Conservation (phyloP, 2,888 invertebrate species). For the Caenorhabditis drosophilae region DNA sequence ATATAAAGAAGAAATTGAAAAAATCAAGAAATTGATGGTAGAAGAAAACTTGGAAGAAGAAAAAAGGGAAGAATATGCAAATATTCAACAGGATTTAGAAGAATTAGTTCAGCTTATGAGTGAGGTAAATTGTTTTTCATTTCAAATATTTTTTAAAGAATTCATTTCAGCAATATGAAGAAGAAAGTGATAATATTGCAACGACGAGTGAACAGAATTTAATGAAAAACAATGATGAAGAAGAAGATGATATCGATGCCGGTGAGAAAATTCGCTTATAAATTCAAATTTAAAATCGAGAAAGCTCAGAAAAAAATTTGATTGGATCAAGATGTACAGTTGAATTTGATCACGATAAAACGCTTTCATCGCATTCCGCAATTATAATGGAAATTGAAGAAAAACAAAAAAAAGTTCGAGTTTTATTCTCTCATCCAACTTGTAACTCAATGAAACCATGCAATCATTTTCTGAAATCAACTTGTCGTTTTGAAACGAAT, state of each 20-base stretch:
- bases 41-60: constrained; percentile 21
- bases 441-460: constrained; percentile 47
- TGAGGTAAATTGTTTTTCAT: constrained; percentile 7
- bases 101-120: constrained; percentile 37
- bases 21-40: constrained; percentile 6
- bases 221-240: constrained; percentile 6
- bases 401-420: constrained; percentile 21
- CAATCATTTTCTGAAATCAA: constrained; percentile 38
- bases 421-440: constrained; percentile 52
- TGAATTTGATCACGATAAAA: constrained; percentile 20
- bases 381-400: constrained; percentile 40
- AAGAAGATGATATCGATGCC: background rate
- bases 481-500: constrained; percentile 37
- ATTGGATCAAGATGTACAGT: too few relatives aligned
- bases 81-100: constrained; percentile 25
- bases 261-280: constrained; percentile 17
- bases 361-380: constrained; percentile 39
- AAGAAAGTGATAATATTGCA: too few relatives aligned
- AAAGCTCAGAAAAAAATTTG: too few relatives aligned
- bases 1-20: constrained; percentile 9
- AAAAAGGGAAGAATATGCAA: constrained; percentile 17
- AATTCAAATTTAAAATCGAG: too few relatives aligned
- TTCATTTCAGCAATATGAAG: too few relatives aligned
- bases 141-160: background rate
- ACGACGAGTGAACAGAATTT: background rate